Conservation (phyloP, 2,888 invertebrate genomes). For the Neocrepidodera transversa region DNA sequence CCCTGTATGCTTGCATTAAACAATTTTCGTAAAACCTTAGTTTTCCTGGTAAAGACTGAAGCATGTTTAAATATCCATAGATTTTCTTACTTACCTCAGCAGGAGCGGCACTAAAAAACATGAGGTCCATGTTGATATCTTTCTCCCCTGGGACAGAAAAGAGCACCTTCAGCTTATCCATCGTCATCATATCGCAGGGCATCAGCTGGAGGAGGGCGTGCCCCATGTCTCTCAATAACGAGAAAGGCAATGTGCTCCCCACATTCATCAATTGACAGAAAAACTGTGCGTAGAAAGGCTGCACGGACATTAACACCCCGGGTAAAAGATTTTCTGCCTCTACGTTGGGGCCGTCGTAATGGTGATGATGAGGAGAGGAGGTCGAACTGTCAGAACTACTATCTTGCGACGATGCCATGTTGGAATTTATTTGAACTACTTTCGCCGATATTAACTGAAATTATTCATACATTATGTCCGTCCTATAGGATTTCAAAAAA, state of each 20-base stretch:
- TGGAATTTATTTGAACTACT: constrained; percentile 74
- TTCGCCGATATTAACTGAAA: constrained; percentile 76
- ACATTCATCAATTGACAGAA: constrained; percentile 88
- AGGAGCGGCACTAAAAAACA: constrained; percentile 75
- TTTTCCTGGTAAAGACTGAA: no score
- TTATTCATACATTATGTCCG: no score
- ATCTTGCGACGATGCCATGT: constrained; percentile 83
- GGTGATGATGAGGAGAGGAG: constrained; percentile 88
- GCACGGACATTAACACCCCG: constrained; percentile 88
- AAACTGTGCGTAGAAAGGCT: constrained; percentile 78
- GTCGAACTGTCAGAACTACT: constrained; percentile 95
- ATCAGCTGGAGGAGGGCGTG: constrained; percentile 80
- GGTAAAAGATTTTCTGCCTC: constrained; percentile 91
- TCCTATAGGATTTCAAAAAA: no score
- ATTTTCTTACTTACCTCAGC: constrained; percentile 68
- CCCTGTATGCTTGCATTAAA: no score
- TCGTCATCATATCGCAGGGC: constrained; percentile 70
- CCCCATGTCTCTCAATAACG: constrained; percentile 83
- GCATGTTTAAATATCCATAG: no score
- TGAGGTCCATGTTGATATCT: constrained; percentile 65
- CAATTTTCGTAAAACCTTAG: no score
- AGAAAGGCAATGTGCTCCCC: constrained; percentile 82
- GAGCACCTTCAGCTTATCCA: constrained; percentile 65
- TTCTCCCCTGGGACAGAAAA: constrained; percentile 61
- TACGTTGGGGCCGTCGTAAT: constrained; percentile 78